Evolutionary conservation across 2,888 invertebrate genomes (phyloP).

Genomic region (Scaeva pyrastri): DNA sequence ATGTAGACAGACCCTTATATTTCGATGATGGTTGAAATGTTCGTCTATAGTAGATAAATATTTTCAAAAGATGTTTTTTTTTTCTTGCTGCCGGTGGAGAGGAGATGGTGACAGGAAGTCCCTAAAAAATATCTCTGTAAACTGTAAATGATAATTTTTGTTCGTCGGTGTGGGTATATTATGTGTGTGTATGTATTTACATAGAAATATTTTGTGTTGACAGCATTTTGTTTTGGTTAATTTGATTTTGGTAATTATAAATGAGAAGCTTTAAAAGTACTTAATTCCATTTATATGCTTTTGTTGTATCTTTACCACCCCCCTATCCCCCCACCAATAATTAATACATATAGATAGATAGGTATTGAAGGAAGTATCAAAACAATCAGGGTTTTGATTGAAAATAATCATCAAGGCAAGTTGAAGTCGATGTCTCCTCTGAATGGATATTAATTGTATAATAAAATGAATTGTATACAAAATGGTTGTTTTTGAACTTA

Average conservation of each 20-base stretch:
- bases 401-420: not conserved
- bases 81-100: not conserved
- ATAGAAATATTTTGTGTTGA: conserved; percentile 27
- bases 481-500: not conserved
- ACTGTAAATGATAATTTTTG: not conserved
- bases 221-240: conserved; percentile 29
- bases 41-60: not conserved
- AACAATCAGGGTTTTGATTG: conserved; percentile 14
- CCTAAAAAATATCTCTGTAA: not conserved
- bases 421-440: not conserved
- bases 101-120: not conserved
- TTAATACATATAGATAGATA: not conserved
- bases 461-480: not conserved
- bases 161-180: not conserved
- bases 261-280: conserved; percentile 21
- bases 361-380: not conserved
- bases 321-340: no score
- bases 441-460: not conserved
- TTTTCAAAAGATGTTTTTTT: not conserved
- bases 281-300: conserved; percentile 27
- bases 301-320: not conserved
- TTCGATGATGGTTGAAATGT: not conserved
- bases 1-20: not conserved
- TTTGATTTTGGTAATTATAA: conserved; percentile 53
- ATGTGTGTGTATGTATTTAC: not conserved